Evolutionary conservation across 2,797 vertebrate genomes (phyloP), one percentile per base, ranked within the genome.

Genomic region (Loris lydekkerianus): DNA sequence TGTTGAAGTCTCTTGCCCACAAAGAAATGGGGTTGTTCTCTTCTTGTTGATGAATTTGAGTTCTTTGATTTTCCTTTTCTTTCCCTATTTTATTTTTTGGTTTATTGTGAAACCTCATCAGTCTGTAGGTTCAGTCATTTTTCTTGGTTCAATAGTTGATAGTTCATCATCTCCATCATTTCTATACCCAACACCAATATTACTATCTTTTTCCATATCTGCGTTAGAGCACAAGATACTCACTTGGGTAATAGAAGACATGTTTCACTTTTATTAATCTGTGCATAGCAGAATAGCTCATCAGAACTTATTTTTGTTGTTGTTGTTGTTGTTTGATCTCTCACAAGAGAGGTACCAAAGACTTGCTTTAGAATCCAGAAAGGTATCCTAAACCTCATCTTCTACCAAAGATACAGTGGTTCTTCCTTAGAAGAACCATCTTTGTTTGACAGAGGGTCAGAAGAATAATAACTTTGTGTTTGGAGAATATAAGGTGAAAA

Each of bases 111-210:
- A 83, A 9, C n/a, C 17, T 34, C 91, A 23, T 40, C 37, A 37
- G 8, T 78, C 63, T 88, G 56, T 73, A 81, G 20, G 17, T 86
- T 76, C 43, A 90, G 49, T 53, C 34, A 88, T 67, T 91, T 96
- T 88, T 58, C 72, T 49, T 69, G 21, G 20, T 40, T 89, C 0
- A 46, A 10, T 88, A 67, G 11, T 84, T 67, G 58, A 70, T 72
- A 65, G 92, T 91, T 40, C 34, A 88, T 87, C 21, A 13, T 85
- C 78, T 96, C 20, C n/a, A 58, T 60, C 46, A 37, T 95, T 89
- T 96, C 10, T 73, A 76, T 85, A 75, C 3, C 40, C 46, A 76
- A 69, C 60, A 77, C 0, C 73, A 84, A 29, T 25, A 77, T 46
- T 89, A 11, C 58, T 43, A 63, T 60, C 20, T 77, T 72, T 80